Evolutionary conservation across 2,888 invertebrate species (phyloP).

Genomic region (Invenusta paracnida): DNA sequence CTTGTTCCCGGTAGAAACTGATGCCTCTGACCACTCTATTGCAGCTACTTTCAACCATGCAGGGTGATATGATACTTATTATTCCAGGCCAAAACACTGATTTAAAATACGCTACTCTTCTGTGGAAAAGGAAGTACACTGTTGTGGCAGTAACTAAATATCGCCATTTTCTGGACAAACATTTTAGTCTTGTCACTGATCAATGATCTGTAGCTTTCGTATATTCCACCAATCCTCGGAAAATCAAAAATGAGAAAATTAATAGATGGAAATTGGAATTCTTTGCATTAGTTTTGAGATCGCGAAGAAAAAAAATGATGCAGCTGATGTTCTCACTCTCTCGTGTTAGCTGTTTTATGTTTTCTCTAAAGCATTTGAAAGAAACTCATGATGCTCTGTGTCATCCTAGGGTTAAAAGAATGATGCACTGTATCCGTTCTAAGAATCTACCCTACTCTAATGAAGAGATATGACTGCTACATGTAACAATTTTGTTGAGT

Average conservation of each 20-base stretch:
- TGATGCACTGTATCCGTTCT: conserved; percentile 30
- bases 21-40: background rate
- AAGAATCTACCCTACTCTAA: conserved; percentile 42
- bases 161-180: no score
- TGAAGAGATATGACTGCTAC: background rate
- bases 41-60: conserved; percentile 38
- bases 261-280: conserved; percentile 46
- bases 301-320: conserved; percentile 41
- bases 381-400: conserved; percentile 40
- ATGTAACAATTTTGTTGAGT: conserved; percentile 34
- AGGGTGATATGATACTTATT: conserved; percentile 39
- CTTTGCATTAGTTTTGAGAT: conserved; percentile 44
- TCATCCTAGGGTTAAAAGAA: no score
- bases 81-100: background rate
- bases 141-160: no score
- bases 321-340: conserved; percentile 44
- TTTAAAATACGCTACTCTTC: conserved; percentile 17
- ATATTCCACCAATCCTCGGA: conserved; percentile 43
- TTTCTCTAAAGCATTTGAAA: background rate
- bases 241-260: conserved; percentile 48
- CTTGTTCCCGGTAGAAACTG: no score
- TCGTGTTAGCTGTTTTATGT: conserved; percentile 19
- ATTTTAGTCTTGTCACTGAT: conserved; percentile 47
- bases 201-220: conserved; percentile 45
- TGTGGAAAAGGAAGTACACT: conserved; percentile 46